Conservation (phyloP, 2,888 invertebrate genomes). For the Agonopterix heracliana region DNA sequence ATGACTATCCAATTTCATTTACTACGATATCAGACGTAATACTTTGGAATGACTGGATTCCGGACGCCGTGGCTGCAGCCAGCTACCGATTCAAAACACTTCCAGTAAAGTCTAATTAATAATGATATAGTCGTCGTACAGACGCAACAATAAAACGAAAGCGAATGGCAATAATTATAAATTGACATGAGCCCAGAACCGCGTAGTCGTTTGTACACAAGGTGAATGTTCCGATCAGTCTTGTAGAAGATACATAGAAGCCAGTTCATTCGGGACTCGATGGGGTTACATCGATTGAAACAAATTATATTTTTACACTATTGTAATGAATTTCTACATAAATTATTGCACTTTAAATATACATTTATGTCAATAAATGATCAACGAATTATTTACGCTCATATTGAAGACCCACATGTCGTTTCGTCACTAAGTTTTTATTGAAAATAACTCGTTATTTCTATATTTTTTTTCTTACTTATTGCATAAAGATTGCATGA, state of each 20-base stretch:
- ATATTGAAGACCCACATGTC: constrained; percentile 21
- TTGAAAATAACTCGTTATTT: constrained; percentile 29
- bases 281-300: constrained; percentile 52
- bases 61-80: constrained; percentile 9
- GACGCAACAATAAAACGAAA: constrained; percentile 22
- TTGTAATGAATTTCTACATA: constrained; percentile 58
- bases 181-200: constrained; percentile 63
- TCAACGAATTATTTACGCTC: constrained; percentile 28
- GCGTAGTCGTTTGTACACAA: constrained; percentile 41
- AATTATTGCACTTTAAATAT: constrained; percentile 69
- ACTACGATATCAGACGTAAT: constrained; percentile 10
- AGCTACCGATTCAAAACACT: not conserved
- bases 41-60: constrained; percentile 20
- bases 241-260: constrained; percentile 51
- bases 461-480: constrained; percentile 32
- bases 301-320: constrained; percentile 51
- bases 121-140: constrained; percentile 29
- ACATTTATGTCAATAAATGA: constrained; percentile 41
- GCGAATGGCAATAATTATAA: constrained; percentile 37
- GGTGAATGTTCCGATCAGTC: constrained; percentile 69
- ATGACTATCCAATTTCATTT: constrained; percentile 11
- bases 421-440: constrained; percentile 38
- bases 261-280: constrained; percentile 51
- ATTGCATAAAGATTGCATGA: constrained; percentile 46
- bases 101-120: constrained; percentile 25